Evolutionary conservation across 2,888 invertebrate genomes (phyloP).

Genomic region (Caenorhabditis sp.): DNA sequence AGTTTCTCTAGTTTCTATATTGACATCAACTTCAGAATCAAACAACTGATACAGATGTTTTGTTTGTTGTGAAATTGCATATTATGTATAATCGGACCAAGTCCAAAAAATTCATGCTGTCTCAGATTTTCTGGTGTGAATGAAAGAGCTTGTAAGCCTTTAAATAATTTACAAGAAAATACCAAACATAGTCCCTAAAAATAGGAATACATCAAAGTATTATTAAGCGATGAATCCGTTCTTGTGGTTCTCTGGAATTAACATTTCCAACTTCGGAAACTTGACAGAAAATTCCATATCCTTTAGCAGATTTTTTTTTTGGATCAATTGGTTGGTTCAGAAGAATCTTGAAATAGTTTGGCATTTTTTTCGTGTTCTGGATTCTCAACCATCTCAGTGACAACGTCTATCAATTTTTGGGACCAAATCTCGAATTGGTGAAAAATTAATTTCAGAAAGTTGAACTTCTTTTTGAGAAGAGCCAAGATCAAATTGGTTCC

Average conservation of each 20-base stretch:
- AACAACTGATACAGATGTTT: too few relatives aligned
- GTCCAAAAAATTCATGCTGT: too few relatives aligned
- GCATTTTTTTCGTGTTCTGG: conserved; percentile 16
- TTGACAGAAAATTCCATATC: conserved; percentile 32
- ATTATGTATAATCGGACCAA: too few relatives aligned
- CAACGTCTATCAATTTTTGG: neutral
- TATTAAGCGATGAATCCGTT: conserved; percentile 18
- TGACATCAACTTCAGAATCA: too few relatives aligned
- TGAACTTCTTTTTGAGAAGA: too few relatives aligned
- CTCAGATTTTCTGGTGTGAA: too few relatives aligned
- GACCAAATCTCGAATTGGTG: too few relatives aligned
- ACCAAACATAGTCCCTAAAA: neutral
- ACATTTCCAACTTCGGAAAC: conserved; percentile 23
- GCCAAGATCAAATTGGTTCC: too few relatives aligned
- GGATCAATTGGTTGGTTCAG: conserved; percentile 34
- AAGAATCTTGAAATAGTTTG: conserved; percentile 7
- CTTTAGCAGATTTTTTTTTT: conserved; percentile 18
- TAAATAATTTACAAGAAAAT: neutral
- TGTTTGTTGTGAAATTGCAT: too few relatives aligned
- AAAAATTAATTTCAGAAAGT: too few relatives aligned
- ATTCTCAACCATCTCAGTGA: neutral
- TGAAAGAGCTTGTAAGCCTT: neutral
- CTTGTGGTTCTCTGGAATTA: conserved; percentile 21
- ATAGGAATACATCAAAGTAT: conserved; percentile 12
- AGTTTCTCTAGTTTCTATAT: too few relatives aligned